Evolutionary conservation across 2,888 invertebrate species (phyloP).

Genomic region (Nymphalis urticae): DNA sequence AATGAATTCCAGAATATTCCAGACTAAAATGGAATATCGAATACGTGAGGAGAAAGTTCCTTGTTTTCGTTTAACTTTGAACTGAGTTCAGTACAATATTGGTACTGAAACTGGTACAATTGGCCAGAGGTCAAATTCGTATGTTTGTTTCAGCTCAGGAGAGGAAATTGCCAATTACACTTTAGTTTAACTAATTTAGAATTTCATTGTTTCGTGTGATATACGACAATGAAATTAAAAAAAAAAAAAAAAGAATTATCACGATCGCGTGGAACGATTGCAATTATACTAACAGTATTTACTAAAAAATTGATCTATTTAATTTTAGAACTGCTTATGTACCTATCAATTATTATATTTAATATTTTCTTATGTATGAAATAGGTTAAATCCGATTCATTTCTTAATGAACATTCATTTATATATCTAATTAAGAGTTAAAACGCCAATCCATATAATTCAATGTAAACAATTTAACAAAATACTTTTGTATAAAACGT

Average conservation of each 20-base stretch:
- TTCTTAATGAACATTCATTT: too few species aligned
- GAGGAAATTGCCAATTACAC: background rate
- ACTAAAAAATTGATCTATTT: too few species aligned
- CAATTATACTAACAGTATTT: too few species aligned
- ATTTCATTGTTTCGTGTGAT: background rate
- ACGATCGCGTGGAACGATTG: too few species aligned
- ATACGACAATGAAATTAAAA: background rate
- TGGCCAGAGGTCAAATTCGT: slow-evolving; percentile 6
- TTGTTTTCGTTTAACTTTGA: slow-evolving; percentile 48
- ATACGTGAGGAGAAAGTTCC: slow-evolving; percentile 46
- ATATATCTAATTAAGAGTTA: too few species aligned
- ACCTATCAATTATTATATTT: too few species aligned
- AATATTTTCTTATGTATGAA: too few species aligned
- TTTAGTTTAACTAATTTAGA: slow-evolving; percentile 1
- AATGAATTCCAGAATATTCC: background rate
- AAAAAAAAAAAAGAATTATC: background rate
- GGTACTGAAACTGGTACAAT: slow-evolving; percentile 24
- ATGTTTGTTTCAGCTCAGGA: background rate
- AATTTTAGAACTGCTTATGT: too few species aligned
- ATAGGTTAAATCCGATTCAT: too few species aligned
- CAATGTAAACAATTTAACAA: too few species aligned
- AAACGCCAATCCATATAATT: too few species aligned
- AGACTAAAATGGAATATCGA: slow-evolving; percentile 41
- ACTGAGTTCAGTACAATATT: slow-evolving; percentile 25
- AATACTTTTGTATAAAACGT: too few species aligned